Evolutionary conservation across 2,888 invertebrate species (phyloP).

Genomic region (Idaea biselata): DNA sequence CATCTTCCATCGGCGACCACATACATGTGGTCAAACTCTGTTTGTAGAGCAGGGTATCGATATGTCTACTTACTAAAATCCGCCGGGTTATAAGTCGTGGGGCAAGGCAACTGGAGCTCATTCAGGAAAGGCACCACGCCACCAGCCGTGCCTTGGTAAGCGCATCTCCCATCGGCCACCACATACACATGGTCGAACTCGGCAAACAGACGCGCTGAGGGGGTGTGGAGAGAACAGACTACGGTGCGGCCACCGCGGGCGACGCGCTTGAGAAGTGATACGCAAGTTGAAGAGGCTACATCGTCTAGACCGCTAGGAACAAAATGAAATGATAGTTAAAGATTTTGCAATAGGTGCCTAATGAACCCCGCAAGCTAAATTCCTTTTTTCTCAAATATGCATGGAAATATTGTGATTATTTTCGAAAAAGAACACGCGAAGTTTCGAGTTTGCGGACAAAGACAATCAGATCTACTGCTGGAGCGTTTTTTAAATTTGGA

Average conservation of each 20-base stretch:
- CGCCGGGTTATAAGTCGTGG: constrained; percentile 96
- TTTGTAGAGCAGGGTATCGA: too few species aligned
- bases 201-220: constrained; percentile 94
- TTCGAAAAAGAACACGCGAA: too few species aligned
- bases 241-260: constrained; percentile 94
- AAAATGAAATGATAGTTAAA: too few species aligned
- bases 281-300: constrained; percentile 92
- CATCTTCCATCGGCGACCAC: too few species aligned
- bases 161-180: constrained; percentile 92
- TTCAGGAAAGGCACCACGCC: constrained; percentile 91
- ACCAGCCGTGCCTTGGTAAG: constrained; percentile 90
- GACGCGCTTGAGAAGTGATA: constrained; percentile 90
- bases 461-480: too few species aligned
- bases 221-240: constrained; percentile 97
- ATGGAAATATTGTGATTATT: too few species aligned
- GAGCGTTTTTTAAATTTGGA: too few species aligned
- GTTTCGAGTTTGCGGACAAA: too few species aligned
- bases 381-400: too few species aligned
- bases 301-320: constrained; percentile 92
- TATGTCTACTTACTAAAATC: constrained; percentile 96
- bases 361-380: too few species aligned
- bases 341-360: too few species aligned
- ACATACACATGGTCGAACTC: constrained; percentile 96
- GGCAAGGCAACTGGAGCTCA: constrained; percentile 90
- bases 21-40: constrained; percentile 96